Evolutionary conservation across 2,113 vertebrate species (phyloP), one percentile per base, ranked within the genome.

Genomic region (Ailuropoda melanoleuca): DNA sequence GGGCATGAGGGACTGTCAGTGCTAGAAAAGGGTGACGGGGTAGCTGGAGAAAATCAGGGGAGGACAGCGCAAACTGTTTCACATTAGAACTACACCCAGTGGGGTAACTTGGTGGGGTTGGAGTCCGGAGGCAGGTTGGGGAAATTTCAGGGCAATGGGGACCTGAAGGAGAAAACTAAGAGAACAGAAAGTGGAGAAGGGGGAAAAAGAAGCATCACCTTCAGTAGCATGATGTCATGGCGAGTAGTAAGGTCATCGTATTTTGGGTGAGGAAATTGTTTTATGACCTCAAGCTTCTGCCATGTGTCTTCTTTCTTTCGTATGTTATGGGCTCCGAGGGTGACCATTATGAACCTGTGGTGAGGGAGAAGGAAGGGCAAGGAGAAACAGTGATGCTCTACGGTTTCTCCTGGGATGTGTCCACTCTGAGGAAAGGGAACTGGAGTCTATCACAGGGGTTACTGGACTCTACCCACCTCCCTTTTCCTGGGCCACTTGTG

Each of bases 161-260:
- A 62, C 21, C 23, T 56, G 60, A 34, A 96, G 81, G 55, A 50
- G 75, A 86, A 78, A 74, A 0, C 53, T 15, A 43, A 75, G 64
- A 60, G 74, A 64, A 31, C 19, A n/a, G 31, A 19, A 77, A 55
- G 23, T 3, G 2, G 75, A 64, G 50, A 64, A 21, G 11, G 26
- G 8, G 19, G 11, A 93, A 10, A 58, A 92, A 48, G 39, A 68
- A 24, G 18, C 48, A 29, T 93, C 64, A 97, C 97, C 97, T 98
- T 95, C 48, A 98, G 93, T 88, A 97, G n/a, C 97, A 97, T 98
- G 89, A 98, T 97, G 89, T 97, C 96, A 0, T 97, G 90, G 68
- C 1, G 29, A 24, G 13, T 0, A 0, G 1, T 4, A 66, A 0
- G 0, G 0, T 1, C 0, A 23, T 81, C 1, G 4, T 90, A 97